Evolutionary conservation across 1,140 invertebrate genomes (phyloP).

Genomic region (Saccostrea glomerata): DNA sequence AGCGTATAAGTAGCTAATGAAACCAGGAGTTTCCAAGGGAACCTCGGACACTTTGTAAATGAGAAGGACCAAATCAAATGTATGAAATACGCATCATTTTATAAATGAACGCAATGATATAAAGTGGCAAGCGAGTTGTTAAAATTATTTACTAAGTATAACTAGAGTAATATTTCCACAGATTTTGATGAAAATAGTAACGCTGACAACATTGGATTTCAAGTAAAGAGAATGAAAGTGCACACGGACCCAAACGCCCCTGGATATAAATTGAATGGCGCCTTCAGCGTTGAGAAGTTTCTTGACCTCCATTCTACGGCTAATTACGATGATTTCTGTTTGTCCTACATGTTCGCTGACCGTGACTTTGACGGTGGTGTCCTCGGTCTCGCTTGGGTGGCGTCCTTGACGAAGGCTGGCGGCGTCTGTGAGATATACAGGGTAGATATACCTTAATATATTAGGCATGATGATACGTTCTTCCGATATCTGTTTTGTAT

Average conservation of each 20-base stretch:
- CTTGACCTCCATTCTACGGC: constrained; percentile 97
- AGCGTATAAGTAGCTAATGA: no score
- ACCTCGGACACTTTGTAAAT: no score
- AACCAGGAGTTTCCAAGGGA: no score
- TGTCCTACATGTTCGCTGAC: constrained; percentile 99
- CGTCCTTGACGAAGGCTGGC: constrained; percentile 89
- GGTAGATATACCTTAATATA: constrained; percentile 5
- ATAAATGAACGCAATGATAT: no score
- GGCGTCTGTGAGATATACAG: constrained; percentile 93
- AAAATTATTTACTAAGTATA: no score
- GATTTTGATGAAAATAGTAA: constrained; percentile 96
- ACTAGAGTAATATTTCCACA: constrained; percentile 73
- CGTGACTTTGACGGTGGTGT: constrained; percentile 97
- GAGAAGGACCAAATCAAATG: no score
- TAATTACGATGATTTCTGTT: constrained; percentile 97
- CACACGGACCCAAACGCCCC: constrained; percentile 91
- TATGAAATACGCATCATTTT: no score
- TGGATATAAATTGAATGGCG: constrained; percentile 92
- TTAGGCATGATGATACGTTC: not conserved
- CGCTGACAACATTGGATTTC: constrained; percentile 95
- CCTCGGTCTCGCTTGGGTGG: constrained; percentile 98
- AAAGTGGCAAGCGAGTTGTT: no score
- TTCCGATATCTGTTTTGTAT: no score
- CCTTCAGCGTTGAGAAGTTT: constrained; percentile 97
- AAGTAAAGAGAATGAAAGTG: constrained; percentile 97